Percentiles rank a stretch among this genome's conserved stretches.
These are phyloP conservation scores for Antrozous pallidus DNA, from an alignment of 2,797 vertebrate species.

Conservation along the genomic window DNA sequence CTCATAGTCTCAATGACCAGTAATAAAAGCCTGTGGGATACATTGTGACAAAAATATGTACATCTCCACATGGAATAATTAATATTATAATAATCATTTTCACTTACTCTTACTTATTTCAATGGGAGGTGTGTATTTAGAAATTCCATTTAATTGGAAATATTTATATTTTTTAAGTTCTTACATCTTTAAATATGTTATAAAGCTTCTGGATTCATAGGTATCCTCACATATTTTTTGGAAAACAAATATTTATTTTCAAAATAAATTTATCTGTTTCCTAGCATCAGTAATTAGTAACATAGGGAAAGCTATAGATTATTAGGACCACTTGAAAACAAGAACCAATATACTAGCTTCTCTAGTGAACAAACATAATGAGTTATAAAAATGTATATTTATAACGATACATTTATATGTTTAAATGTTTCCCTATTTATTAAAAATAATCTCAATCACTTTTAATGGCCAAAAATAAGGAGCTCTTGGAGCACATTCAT, in stretches of 20 bases:
- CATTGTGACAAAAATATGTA: background rate
- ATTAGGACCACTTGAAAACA: conserved; percentile 3
- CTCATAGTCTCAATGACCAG: background rate
- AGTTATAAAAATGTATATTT: background rate
- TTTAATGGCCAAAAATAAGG: background rate
- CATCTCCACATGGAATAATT: background rate
- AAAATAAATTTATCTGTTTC: conserved; percentile 2
- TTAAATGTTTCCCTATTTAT: background rate
- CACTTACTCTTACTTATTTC: conserved; percentile 10
- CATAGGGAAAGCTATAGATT: background rate
- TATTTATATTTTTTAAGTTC: background rate
- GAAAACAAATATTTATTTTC: background rate
- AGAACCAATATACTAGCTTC: background rate
- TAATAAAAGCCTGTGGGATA: background rate
- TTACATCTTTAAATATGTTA: background rate
- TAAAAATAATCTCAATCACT: background rate
- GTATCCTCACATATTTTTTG: background rate
- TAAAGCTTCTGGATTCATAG: background rate
- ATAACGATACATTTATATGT: background rate
- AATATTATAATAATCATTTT: background rate
- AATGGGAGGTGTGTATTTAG: background rate
- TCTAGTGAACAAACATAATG: background rate
- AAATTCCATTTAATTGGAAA: background rate
- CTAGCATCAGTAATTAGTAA: background rate
- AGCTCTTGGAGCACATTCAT: background rate